phyloP scores from a whole-genome alignment of 2,113 vertebrate genomes.

The Psettodes erumei region DNA sequence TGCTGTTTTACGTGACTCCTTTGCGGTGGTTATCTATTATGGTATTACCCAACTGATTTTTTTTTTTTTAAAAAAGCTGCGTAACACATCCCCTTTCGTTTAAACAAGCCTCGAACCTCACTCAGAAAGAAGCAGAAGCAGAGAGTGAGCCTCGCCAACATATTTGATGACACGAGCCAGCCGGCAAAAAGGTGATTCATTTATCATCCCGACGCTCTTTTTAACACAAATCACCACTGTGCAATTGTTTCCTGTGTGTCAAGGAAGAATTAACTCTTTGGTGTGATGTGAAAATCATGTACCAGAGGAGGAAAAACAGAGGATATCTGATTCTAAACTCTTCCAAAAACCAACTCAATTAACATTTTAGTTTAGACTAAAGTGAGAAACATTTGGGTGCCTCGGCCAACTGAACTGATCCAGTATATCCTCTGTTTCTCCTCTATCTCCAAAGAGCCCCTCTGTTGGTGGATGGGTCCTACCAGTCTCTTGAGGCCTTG shows the following conservation, averaged over 20 bases:
- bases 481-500: constrained; percentile 79
- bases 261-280: neutral
- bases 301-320: constrained; percentile 71
- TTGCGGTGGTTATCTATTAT: neutral
- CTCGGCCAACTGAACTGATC: constrained; percentile 44
- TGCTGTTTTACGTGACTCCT: neutral
- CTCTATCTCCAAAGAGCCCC: constrained; percentile 72
- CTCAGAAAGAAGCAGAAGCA: constrained; percentile 79
- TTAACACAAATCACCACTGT: constrained; percentile 33
- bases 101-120: constrained; percentile 64
- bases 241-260: constrained; percentile 20
- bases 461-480: constrained; percentile 75
- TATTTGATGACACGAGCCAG: constrained; percentile 70
- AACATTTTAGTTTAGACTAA: constrained; percentile 2
- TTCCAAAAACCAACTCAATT: constrained; percentile 20
- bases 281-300: constrained; percentile 26
- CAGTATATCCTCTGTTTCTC: constrained; percentile 75
- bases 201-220: constrained; percentile 4
- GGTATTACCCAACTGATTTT: neutral
- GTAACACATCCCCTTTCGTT: constrained; percentile 17
- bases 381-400: constrained; percentile 13
- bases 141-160: constrained; percentile 50
- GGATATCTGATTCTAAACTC: constrained; percentile 60
- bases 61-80: neutral
- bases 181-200: constrained; percentile 68